Evolutionary conservation across 2,888 invertebrate genomes (phyloP).

Genomic region (Eristalis tenax): DNA sequence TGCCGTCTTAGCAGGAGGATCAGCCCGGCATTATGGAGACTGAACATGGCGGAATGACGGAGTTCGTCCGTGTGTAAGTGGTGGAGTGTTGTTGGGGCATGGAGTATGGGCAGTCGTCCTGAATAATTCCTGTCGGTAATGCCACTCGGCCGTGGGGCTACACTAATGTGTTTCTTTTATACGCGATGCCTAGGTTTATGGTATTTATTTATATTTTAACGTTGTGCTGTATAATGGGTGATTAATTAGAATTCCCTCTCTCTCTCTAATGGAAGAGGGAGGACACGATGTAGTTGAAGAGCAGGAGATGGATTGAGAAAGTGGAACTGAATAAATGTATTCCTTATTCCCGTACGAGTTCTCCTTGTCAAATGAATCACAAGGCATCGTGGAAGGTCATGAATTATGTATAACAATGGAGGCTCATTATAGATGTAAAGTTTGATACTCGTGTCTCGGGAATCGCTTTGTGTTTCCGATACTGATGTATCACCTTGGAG

Average conservation of each 20-base stretch:
- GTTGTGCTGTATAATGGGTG: conserved; percentile 61
- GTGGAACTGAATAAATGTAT: conserved; percentile 12
- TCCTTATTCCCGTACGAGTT: not conserved
- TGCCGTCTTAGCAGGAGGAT: not conserved
- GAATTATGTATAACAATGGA: conserved; percentile 1
- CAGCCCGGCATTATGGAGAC: conserved; percentile 9
- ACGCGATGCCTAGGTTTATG: conserved; percentile 8
- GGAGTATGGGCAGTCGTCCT: conserved; percentile 48
- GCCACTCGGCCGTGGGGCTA: conserved; percentile 53
- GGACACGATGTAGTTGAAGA: not conserved
- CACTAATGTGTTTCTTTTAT: conserved; percentile 65
- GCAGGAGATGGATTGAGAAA: conserved; percentile 39
- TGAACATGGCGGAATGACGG: conserved; percentile 39
- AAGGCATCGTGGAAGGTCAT: not conserved
- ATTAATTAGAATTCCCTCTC: conserved; percentile 61
- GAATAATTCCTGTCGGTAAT: conserved; percentile 70
- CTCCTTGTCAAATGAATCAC: not conserved
- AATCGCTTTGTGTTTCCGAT: not conserved
- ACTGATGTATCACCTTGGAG: not conserved
- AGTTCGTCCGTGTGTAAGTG: conserved; percentile 31
- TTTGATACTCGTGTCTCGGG: not conserved
- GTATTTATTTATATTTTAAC: conserved; percentile 62
- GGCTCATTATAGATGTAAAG: not conserved
- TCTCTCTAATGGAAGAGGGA: conserved; percentile 28
- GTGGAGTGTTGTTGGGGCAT: conserved; percentile 29